Base-by-base conservation (phyloP, 2,113 vertebrate genomes). In the Misgurnus anguillicaudatus region DNA sequence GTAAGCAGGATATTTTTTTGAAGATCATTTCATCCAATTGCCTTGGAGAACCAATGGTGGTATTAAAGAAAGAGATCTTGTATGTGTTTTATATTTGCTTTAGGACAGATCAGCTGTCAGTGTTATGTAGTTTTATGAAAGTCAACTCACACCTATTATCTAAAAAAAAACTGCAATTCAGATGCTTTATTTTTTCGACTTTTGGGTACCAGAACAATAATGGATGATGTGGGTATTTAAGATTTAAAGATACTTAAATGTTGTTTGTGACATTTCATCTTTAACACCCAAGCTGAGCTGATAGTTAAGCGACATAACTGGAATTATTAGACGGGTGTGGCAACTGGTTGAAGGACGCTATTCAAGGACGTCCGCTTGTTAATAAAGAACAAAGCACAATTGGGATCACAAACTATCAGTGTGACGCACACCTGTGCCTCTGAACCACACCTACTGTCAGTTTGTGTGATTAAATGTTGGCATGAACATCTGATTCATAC, bases 381-480 rank as follows among this genome's bases (percentile, higher is more conserved):
- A 17, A 51, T 36, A 2, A 53, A 55, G 48, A 38, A 55, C 14
- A 6, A 10, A n/a, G 16, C 51, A 55, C 51, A 53, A 51, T 14
- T 14, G 48, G 11, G 48, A 51, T 57, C 53, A 53, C 47, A 55
- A 7, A 71, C 51, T 19, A 11, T 16, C 68, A 7, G 51, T 45
- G 10, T 8, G 42, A 55, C 16, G 51, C 16, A 6, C 51, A 70
- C 68, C 68, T 70, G 68, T 70, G 68, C 16, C 31, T 16, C 16
- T 17, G 10, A 7, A 19, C 48, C 68, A 55, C 68, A 55, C 51
- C 68, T 36, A 57, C 68, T 19, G 48, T 57, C 68, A 39, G 68
- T 38, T 4, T 70, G 47, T 36, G 67, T 69, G 67, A 70, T 11
- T 48, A 47, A 68, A n/a, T 21, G 45, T 16, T 31, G 19, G 45